These are phyloP conservation scores for Cyanoramphus novaezelandiae DNA, from an alignment of 2,113 vertebrate genomes.

Conservation along the genomic window DNA sequence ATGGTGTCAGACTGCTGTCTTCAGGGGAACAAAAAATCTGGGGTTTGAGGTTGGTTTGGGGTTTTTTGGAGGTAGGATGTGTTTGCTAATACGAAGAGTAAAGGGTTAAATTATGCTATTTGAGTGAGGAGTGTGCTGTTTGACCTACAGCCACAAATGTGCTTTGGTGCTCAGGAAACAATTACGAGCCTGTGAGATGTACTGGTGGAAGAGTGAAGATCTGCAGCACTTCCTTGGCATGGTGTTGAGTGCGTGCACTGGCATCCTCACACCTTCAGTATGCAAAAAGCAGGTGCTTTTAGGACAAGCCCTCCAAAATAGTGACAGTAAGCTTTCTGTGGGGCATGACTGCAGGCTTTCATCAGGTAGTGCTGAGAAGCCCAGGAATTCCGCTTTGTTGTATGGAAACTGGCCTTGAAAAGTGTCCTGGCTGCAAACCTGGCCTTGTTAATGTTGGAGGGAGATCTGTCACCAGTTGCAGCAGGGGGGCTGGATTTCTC, in stretches of 20 bases:
- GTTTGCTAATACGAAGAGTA: background rate
- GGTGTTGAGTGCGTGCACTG: rapidly evolving
- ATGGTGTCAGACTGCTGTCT: no score
- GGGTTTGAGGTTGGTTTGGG: background rate
- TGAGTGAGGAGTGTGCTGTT: background rate
- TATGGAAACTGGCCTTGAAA: background rate
- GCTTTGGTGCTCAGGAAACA: background rate
- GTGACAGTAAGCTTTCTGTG: background rate
- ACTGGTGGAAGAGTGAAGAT: background rate
- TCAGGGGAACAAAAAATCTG: background rate
- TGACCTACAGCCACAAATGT: background rate
- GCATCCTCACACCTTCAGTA: background rate
- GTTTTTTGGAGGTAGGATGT: background rate
- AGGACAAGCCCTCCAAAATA: background rate
- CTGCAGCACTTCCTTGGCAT: background rate
- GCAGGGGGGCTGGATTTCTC: background rate
- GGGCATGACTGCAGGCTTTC: background rate
- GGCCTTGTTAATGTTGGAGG: background rate
- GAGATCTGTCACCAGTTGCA: background rate
- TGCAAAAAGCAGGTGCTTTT: background rate
- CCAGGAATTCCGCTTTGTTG: background rate
- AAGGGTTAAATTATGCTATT: background rate
- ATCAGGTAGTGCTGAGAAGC: background rate
- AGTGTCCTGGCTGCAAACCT: rapidly evolving
- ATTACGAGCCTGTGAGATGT: no score